Evolutionary conservation across 1,140 invertebrate species (phyloP), one percentile per base, ranked within the genome.

Genomic region (Drosophila parvula): DNA sequence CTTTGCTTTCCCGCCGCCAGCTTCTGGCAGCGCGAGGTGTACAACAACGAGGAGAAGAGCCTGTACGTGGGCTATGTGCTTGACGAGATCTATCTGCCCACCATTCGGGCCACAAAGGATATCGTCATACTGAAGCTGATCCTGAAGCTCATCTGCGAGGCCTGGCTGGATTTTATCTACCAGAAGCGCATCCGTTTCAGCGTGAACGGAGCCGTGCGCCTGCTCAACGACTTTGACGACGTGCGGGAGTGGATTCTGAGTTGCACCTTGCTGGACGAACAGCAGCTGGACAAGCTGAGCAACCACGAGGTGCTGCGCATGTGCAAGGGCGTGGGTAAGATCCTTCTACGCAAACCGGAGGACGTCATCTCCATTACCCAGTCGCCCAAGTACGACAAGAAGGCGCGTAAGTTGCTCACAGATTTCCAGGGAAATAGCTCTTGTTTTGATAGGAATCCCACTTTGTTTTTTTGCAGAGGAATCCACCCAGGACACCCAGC

Each of bases 101-200:
- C 96, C 10, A 92, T 96, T 60, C 93, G 94, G 74, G 95, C 96
- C 38, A 95, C 95, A 4, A 94, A 94, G 51, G 96, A 97, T 81
- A 93, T 94, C 45, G 92, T 94, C 16, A 95, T 96, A 9, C 94
- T 95, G 2, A 96, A 96, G 79, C 95, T 96, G 93, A 94, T 96
- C 36, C 91, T 97, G 4, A 94, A 95, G 85, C 95, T 97, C 40
- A 95, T 97, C 93, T 96, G 96, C 83, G 96, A 97, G 89, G 95
- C 96, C 1, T 97, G 96, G 96, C 92, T 97, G 34, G 95, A 97
- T 91, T 96, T 96, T 62, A 97, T 97, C 64, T 97, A 96, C 88
- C 93, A 95, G 36, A 94, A 96, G 71, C 95, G 95, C 91, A 95
- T 97, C 41, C 96, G 96, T 92, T 97, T 97, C 84, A 90, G 84